These are phyloP conservation scores for Drosophila tristis DNA, from an alignment of 1,140 invertebrate species.

Conservation along the genomic window DNA sequence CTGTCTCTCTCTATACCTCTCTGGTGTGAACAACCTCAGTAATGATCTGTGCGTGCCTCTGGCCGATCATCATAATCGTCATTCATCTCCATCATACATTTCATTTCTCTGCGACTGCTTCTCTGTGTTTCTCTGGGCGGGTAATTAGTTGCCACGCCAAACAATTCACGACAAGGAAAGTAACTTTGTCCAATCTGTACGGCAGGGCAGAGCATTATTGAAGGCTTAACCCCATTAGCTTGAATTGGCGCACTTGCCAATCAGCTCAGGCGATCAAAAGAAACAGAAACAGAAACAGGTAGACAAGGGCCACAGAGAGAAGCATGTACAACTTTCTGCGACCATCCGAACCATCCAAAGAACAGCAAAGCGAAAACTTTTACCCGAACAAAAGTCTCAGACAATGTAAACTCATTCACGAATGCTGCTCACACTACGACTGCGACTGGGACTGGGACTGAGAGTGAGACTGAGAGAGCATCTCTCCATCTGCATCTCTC, in stretches of 20 bases:
- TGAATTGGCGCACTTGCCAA: conserved; percentile 81
- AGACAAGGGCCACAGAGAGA: conserved; percentile 59
- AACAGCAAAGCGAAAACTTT: conserved; percentile 69
- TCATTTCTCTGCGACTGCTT: conserved; percentile 6
- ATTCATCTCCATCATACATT: conserved; percentile 11
- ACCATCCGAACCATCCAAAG: conserved; percentile 24
- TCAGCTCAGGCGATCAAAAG: conserved; percentile 56
- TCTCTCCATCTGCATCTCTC: conserved; percentile 46
- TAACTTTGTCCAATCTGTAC: conserved; percentile 34
- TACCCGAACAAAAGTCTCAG: conserved; percentile 59
- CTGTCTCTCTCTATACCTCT: no score
- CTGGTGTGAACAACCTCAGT: conserved; percentile 46
- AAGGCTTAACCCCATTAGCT: conserved; percentile 80
- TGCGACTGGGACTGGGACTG: no score
- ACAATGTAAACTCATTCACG: conserved; percentile 75
- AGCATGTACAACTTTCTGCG: conserved; percentile 67
- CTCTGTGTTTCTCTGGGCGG: conserved; percentile 4
- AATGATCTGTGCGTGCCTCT: conserved; percentile 32
- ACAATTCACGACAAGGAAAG: conserved; percentile 74
- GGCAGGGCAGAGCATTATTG: conserved; percentile 63
- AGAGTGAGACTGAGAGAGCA: conserved; percentile 30
- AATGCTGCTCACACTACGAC: conserved; percentile 19
- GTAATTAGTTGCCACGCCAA: conserved; percentile 70
- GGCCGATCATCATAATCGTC: conserved; percentile 34
- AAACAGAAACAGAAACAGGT: conserved; percentile 54